These are phyloP conservation scores for Lathamus discolor DNA, from an alignment of 2,113 vertebrate genomes.

Conservation along the genomic window DNA sequence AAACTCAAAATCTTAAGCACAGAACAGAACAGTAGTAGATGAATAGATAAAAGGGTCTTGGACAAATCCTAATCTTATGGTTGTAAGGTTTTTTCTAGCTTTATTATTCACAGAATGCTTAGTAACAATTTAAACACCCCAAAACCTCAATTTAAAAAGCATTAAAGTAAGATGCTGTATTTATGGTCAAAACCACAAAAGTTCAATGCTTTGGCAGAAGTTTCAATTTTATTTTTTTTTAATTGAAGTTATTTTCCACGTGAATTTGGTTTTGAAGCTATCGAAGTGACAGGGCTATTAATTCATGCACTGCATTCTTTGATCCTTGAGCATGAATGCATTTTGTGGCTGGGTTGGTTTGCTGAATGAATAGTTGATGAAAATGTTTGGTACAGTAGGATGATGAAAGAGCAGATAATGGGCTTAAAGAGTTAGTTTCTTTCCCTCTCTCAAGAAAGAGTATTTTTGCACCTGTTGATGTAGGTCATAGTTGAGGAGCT, in stretches of 20 bases:
- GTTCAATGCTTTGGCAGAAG: background rate
- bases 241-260: background rate
- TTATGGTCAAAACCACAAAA: background rate
- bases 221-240: background rate
- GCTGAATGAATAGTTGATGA: background rate
- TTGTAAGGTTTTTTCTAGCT: background rate
- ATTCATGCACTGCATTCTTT: background rate
- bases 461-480: background rate
- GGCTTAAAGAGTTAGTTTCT: background rate
- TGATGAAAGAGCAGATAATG: background rate
- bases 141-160: background rate
- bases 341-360: background rate
- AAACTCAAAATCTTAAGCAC: background rate
- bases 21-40: background rate
- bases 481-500: background rate
- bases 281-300: background rate
- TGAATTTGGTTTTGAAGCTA: background rate
- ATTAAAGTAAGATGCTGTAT: background rate
- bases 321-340: background rate
- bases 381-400: background rate
- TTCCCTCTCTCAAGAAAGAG: background rate
- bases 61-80: fast-evolving
- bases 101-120: background rate
- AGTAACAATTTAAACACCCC: background rate
- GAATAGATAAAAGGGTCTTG: background rate